Base-by-base conservation (phyloP, 2,113 vertebrate genomes). In the Felis chaus region DNA sequence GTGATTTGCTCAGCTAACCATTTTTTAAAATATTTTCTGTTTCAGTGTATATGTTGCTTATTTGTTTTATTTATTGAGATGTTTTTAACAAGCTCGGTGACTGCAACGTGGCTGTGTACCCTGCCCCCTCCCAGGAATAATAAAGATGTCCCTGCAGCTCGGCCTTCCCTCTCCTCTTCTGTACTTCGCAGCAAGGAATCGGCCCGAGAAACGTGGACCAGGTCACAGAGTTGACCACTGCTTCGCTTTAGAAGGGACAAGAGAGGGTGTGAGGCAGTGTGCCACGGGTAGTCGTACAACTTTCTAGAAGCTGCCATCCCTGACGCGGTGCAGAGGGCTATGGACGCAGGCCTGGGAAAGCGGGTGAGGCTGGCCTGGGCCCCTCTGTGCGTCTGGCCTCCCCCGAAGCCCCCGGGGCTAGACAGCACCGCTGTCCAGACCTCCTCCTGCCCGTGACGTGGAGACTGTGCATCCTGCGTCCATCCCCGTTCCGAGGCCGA, bases 11-110 rank as follows among this genome's bases (percentile, higher is more conserved):
- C 94, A 6, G 81, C 97, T 97, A 85, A 2, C 39, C 3, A 1
- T 4, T 29, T 29, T 86, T 85, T 65, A 53, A 79, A 81, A 12
- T 65, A 94, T 98, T 97, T 98, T 98, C 99, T 95, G 97, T 99
- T 97, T 98, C 99, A 99, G 95, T 99, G 99, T 99, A 99, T 98
- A 99, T 99, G 99, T 99, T 97, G 98, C 98, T 98, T 98, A 82
- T 98, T 98, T 99, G 99, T 99, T 98, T 99, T 99, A 99, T 99
- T 99, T 99, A 99, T 99, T 99, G 99, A 99, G 99, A 99, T 98
- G 98, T 99, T 99, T 99, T 99, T 99, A 98, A 99, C 92, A 81
- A 98, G 97, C 96, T 95, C 98, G 95, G 98, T 96, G 96, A 98
- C 96, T 93, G 96, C 98, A 98, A 96, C 83, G 45, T 95, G 84